A percentile compares a stretch with the other conserved stretches of the same genome.
phyloP scores from a whole-genome alignment of 2,113 vertebrate genomes.

The Suricata suricatta region DNA sequence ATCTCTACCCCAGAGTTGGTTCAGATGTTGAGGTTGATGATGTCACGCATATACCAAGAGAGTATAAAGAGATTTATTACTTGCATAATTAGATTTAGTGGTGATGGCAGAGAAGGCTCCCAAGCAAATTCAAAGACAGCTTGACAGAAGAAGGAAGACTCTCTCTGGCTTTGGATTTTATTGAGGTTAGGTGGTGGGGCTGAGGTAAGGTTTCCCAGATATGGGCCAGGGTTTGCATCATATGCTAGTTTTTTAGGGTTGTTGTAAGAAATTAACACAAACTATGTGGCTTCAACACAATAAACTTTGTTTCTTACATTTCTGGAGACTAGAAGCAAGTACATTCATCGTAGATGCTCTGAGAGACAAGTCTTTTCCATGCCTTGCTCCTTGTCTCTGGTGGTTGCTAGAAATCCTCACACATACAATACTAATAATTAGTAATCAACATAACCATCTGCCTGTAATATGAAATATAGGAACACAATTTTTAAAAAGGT shows the following conservation, averaged over 20 bases:
- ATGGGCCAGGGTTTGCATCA: rapidly evolving
- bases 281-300: neutral
- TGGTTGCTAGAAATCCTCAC: neutral
- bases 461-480: neutral
- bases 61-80: neutral
- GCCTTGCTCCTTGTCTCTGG: neutral
- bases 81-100: neutral
- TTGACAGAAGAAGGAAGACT: neutral
- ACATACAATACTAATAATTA: neutral
- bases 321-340: neutral
- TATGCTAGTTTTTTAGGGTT: neutral
- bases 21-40: neutral
- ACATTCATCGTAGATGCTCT: neutral
- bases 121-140: neutral
- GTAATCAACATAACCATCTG: neutral
- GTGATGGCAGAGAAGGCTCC: neutral
- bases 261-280: neutral
- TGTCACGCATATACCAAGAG: neutral
- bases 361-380: neutral
- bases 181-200: neutral
- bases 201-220: neutral
- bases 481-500: neutral
- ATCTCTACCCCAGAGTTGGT: neutral
- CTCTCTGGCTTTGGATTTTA: neutral
- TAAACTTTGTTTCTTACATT: neutral